These are phyloP conservation scores for Patella depressa DNA, from an alignment of 2,888 invertebrate species.

Conservation along the genomic window DNA sequence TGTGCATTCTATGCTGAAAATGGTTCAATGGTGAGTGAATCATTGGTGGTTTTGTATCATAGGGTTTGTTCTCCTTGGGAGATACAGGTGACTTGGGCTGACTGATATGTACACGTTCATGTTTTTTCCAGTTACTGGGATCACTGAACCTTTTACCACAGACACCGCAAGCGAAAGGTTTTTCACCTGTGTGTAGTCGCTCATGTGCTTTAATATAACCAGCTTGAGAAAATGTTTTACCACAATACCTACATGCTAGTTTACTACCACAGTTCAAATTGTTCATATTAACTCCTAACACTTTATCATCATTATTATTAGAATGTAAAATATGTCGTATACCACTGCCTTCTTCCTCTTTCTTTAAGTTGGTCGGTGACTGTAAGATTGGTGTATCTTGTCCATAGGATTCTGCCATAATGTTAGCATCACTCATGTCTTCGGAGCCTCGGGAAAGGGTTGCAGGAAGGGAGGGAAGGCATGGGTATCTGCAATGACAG, in stretches of 20 bases:
- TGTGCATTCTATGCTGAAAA: slow-evolving; percentile 32
- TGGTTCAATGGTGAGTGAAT: slow-evolving; percentile 20
- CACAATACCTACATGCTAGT: slow-evolving; percentile 60
- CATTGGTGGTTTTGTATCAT: slow-evolving; percentile 28
- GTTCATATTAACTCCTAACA: slow-evolving; percentile 24
- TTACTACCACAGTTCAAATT: slow-evolving; percentile 45
- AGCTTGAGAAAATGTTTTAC: slow-evolving; percentile 63
- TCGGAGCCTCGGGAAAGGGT: not conserved
- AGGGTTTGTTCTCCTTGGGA: slow-evolving; percentile 33
- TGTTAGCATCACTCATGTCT: slow-evolving; percentile 54
- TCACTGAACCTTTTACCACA: slow-evolving; percentile 65
- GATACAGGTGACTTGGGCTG: slow-evolving; percentile 45
- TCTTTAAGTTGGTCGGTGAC: slow-evolving; percentile 40
- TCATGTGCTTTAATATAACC: slow-evolving; percentile 64
- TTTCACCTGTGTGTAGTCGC: slow-evolving; percentile 63
- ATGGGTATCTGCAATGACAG: not conserved
- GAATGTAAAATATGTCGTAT: slow-evolving; percentile 14
- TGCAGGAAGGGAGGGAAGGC: slow-evolving; percentile 9
- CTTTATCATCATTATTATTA: slow-evolving; percentile 24
- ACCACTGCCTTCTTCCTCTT: slow-evolving; percentile 32
- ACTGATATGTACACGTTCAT: slow-evolving; percentile 61
- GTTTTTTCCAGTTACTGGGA: slow-evolving; percentile 66
- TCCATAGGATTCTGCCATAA: slow-evolving; percentile 55
- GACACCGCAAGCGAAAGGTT: slow-evolving; percentile 62
- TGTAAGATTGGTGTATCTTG: slow-evolving; percentile 34